Percentiles rank a stretch among this genome's conserved stretches.
phyloP scores from a whole-genome alignment of 2,113 vertebrate genomes.

The Anarrhichthys ocellatus region DNA sequence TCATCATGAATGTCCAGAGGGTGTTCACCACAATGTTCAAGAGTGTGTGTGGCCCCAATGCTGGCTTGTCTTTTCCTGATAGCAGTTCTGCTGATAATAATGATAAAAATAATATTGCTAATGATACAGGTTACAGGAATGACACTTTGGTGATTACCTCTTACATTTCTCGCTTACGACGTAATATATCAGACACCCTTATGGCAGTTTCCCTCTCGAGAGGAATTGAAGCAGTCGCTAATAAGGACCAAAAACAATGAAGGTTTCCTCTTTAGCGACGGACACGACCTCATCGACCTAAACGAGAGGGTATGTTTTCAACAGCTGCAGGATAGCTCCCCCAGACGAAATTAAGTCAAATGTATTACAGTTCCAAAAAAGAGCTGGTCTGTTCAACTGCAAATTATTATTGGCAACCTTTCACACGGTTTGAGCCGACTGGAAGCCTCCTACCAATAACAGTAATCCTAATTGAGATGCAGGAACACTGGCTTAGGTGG shows the following conservation, averaged over 20 bases:
- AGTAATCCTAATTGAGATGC: constrained; percentile 34
- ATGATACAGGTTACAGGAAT: constrained; percentile 54
- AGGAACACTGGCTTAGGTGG: constrained; percentile 34
- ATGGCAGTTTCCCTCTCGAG: constrained; percentile 15
- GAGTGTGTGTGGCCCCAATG: not conserved
- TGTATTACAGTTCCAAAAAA: constrained; percentile 4
- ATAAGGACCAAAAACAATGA: constrained; percentile 30
- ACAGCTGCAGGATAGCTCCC: not conserved
- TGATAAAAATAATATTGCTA: constrained; percentile 18
- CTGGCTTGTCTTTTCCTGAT: constrained; percentile 10
- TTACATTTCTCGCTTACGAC: constrained; percentile 16
- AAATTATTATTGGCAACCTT: constrained; percentile 31
- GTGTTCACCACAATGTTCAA: not conserved
- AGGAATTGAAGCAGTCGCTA: not conserved
- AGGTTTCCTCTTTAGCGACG: constrained; percentile 15
- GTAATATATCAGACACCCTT: constrained; percentile 43
- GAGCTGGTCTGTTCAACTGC: not conserved
- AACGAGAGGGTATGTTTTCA: constrained; percentile 46
- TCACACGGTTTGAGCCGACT: constrained; percentile 1
- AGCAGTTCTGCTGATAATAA: constrained; percentile 2
- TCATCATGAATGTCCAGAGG: not conserved
- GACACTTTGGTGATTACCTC: constrained; percentile 53
- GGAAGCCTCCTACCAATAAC: constrained; percentile 25
- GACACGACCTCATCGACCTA: constrained; percentile 10
- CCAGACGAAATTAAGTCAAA: constrained; percentile 8